Percentiles rank a stretch among this genome's conserved stretches.
Evolutionary conservation across 2,797 vertebrate genomes (phyloP).

Genomic region (Poeciliopsis turneri): DNA sequence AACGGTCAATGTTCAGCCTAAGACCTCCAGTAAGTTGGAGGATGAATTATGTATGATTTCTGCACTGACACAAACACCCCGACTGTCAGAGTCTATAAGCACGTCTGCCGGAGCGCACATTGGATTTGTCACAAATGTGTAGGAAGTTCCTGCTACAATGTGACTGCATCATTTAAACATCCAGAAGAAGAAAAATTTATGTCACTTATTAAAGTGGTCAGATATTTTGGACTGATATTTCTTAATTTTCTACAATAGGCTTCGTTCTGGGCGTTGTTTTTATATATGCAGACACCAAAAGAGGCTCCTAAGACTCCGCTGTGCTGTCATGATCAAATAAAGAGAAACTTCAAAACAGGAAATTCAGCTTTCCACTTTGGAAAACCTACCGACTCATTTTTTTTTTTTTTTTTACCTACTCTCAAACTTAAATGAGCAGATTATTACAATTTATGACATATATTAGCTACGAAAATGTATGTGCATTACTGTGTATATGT

Average conservation of each 20-base stretch:
- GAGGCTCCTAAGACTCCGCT: neutral
- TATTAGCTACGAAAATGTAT: neutral
- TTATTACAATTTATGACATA: neutral
- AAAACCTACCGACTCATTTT: neutral
- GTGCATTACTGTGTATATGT: neutral
- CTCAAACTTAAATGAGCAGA: neutral
- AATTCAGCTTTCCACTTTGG: neutral
- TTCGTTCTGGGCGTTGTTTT: neutral
- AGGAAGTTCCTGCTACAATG: constrained; percentile 1
- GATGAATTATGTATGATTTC: constrained; percentile 55
- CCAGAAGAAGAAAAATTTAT: neutral
- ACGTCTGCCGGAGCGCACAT: constrained; percentile 19
- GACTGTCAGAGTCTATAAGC: constrained; percentile 17
- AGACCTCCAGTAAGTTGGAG: constrained; percentile 36
- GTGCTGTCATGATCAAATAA: neutral
- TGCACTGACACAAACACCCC: constrained; percentile 39
- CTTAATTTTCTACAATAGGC: neutral
- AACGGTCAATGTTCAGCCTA: constrained; percentile 32
- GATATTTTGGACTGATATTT: neutral
- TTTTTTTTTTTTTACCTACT: neutral
- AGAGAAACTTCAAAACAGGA: neutral
- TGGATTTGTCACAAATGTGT: constrained; percentile 17
- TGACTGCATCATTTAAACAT: constrained; percentile 12
- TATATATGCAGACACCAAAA: neutral
- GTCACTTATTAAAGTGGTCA: neutral